phyloP scores from a whole-genome alignment of 2,797 vertebrate species.

The Lophotriccus pileatus region DNA sequence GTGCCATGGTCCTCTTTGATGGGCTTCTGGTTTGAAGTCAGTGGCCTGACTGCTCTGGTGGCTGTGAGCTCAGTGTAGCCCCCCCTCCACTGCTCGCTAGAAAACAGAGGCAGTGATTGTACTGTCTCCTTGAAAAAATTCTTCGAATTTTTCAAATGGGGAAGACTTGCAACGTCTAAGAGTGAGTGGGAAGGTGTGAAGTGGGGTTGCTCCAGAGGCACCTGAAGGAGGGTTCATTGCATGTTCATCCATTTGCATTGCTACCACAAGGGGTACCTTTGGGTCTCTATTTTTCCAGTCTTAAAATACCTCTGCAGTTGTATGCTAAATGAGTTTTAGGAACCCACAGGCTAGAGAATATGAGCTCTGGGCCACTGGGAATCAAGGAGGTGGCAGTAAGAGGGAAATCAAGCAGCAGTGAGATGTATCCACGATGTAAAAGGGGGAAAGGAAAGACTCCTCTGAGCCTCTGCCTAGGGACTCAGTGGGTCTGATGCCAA shows the following conservation, averaged over 20 bases:
- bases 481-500: not conserved
- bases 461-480: not conserved
- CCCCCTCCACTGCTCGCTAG: rapidly evolving
- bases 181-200: not conserved
- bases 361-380: not conserved
- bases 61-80: not conserved
- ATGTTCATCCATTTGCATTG: not conserved
- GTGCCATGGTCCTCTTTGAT: not conserved
- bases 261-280: not conserved
- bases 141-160: not conserved
- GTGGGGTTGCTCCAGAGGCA: not conserved
- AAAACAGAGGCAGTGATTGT: not conserved
- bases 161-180: not conserved
- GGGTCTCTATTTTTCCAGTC: not conserved
- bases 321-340: not conserved
- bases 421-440: not conserved
- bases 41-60: not conserved
- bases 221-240: rapidly evolving
- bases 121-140: not conserved
- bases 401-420: not conserved
- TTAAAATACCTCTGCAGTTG: not conserved
- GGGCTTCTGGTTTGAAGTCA: not conserved
- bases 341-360: not conserved
- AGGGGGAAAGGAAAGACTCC: not conserved
- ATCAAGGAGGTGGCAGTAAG: not conserved